These are phyloP conservation scores for Netelia melanura DNA, from an alignment of 2,888 invertebrate species.

Conservation along the genomic window DNA sequence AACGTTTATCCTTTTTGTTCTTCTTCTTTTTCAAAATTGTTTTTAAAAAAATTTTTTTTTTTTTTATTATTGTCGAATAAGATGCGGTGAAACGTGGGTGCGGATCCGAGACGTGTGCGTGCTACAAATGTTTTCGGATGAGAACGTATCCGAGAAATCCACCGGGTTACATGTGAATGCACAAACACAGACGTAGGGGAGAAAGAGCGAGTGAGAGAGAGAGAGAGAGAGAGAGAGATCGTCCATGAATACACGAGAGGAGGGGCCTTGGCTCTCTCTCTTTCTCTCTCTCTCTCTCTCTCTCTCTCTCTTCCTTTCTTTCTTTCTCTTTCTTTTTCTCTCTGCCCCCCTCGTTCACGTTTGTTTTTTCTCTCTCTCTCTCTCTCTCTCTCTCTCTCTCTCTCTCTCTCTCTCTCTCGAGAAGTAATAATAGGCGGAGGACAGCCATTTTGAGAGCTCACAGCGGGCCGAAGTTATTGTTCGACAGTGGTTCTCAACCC, in stretches of 20 bases:
- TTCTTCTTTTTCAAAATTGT: conserved; percentile 17
- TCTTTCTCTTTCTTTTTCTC: conserved; percentile 24
- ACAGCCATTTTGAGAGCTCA: conserved; percentile 84
- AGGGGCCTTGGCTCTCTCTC: conserved; percentile 70
- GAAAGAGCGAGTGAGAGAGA: conserved; percentile 13
- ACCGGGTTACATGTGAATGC: conserved; percentile 40
- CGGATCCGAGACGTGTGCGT: conserved; percentile 55
- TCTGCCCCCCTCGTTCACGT: conserved; percentile 62
- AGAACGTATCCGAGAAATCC: conserved; percentile 66
- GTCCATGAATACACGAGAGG: conserved; percentile 61
- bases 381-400: conserved; percentile 56
- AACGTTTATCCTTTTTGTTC: background rate
- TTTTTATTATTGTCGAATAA: conserved; percentile 8
- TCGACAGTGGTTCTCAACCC: conserved; percentile 79
- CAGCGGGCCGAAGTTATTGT: conserved; percentile 84
- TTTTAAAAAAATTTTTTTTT: background rate
- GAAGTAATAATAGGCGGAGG: conserved; percentile 84
- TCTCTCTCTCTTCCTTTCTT: conserved; percentile 56
- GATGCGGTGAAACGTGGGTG: conserved; percentile 60
- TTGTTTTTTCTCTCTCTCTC: conserved; percentile 66
- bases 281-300: conserved; percentile 39
- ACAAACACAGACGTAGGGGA: conserved; percentile 21
- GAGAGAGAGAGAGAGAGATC: conserved; percentile 7
- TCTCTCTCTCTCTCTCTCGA: conserved; percentile 70
- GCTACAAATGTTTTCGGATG: conserved; percentile 68